Conservation (phyloP, 2,888 invertebrate species). For the Lasioglossum malachurum region DNA sequence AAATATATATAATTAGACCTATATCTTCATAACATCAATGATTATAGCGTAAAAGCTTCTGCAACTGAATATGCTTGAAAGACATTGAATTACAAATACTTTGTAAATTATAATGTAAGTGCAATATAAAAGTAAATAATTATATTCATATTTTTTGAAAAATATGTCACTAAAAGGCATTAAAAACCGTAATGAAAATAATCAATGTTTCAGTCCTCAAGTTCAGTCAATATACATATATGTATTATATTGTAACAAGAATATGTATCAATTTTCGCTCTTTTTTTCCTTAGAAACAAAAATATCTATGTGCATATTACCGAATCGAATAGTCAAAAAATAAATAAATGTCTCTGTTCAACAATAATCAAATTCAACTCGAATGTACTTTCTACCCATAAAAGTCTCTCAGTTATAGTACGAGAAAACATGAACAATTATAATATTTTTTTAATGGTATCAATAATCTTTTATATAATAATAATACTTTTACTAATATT, state of each 20-base stretch:
- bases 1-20: conserved; percentile 15
- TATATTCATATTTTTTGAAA: conserved; percentile 20
- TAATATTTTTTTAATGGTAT: conserved; percentile 34
- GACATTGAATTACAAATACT: conserved; percentile 27
- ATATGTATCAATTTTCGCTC: conserved; percentile 50
- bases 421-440: conserved; percentile 63
- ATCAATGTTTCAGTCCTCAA: conserved; percentile 44
- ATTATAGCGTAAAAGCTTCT: conserved; percentile 16
- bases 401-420: conserved; percentile 44
- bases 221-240: conserved; percentile 57
- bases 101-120: conserved; percentile 29
- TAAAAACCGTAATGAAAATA: conserved; percentile 44
- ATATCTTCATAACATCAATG: conserved; percentile 19
- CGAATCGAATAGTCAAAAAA: conserved; percentile 64
- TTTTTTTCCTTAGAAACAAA: conserved; percentile 35
- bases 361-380: conserved; percentile 69
- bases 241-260: conserved; percentile 50
- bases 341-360: conserved; percentile 68
- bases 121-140: conserved; percentile 34
- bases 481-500: conserved; percentile 37
- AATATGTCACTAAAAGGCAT: conserved; percentile 32
- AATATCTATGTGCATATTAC: conserved; percentile 52
- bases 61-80: conserved; percentile 7
- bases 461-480: conserved; percentile 31
- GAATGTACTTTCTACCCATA: conserved; percentile 42